Base-by-base conservation (phyloP, 2,113 vertebrate genomes). In the Alethe diademata region DNA sequence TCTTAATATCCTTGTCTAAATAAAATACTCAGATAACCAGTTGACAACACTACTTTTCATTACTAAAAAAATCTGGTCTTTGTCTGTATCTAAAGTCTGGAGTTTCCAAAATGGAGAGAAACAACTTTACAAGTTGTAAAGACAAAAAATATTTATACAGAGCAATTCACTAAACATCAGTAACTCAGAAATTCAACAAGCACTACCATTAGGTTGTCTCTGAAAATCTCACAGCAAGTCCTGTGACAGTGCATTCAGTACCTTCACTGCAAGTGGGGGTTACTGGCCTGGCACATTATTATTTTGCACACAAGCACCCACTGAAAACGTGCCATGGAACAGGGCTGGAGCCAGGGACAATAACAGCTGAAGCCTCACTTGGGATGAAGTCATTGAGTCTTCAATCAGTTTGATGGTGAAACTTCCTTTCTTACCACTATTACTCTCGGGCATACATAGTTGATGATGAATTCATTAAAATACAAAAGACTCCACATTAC, bases 381-480 rank as follows among this genome's bases (percentile, higher is more conserved):
- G 60, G 69, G 56, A 88, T 47, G 31, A 88, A 80, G 51, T 9
- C 64, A 50, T 7, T 70, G 8, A 66, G 69, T 66, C 38, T 62
- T 76, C 67, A 88, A 53, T 64, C 53, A 90, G 65, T 53, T 67
- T 93, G 72, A 80, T 42, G 51, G 72, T 43, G 60, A 81, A 94
- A 93, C 81, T 36, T 40, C 24, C n/a, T 29, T 72, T 82, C 88
- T 91, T 69, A 67, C 35, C 75, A 58, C 43, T 70, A 2, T 88
- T 86, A 64, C 64, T 80, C 91, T 73, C n/a, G 33, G 56, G 51
- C 56, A 70, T 45, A 56, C 17, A 50, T 6, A 62, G 53, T n/a
- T 92, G 69, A 80, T 61, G 47, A 88, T 66, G 42, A 92, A 92
- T 83, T 93, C 38, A 93, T 88, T 91, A 93, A 83, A 80, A 91